phyloP scores from a whole-genome alignment of 2,888 invertebrate species.

The Agonopterix alstromeriana region DNA sequence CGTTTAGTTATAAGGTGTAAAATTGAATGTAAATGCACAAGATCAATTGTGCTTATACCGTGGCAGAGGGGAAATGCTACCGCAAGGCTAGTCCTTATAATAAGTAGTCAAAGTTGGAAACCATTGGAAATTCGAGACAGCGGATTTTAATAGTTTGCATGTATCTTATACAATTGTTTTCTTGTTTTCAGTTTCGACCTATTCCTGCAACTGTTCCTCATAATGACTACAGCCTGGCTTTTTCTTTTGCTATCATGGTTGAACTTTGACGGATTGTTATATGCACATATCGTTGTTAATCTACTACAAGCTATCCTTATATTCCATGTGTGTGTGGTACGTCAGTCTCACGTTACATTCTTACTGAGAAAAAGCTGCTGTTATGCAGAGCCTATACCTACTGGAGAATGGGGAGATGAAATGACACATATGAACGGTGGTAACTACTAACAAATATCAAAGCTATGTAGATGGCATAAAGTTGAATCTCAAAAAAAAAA shows the following conservation, averaged over 20 bases:
- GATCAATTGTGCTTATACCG: too few relatives aligned
- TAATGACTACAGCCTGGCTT: slow-evolving; percentile 87
- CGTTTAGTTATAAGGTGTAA: too few relatives aligned
- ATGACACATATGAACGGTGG: slow-evolving; percentile 91
- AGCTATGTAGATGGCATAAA: too few relatives aligned
- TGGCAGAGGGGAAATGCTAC: too few relatives aligned
- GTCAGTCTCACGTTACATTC: slow-evolving; percentile 88
- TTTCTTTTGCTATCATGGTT: slow-evolving; percentile 87
- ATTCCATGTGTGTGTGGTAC: slow-evolving; percentile 85
- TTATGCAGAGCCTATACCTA: slow-evolving; percentile 83
- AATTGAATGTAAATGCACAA: too few relatives aligned
- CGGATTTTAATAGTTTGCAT: neutral
- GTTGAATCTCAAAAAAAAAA: too few relatives aligned
- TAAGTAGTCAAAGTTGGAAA: too few relatives aligned
- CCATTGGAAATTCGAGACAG: neutral
- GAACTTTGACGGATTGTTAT: slow-evolving; percentile 82
- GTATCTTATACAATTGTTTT: slow-evolving; percentile 13
- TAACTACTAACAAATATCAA: slow-evolving; percentile 32
- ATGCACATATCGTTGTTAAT: slow-evolving; percentile 86
- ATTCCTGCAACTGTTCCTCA: slow-evolving; percentile 84
- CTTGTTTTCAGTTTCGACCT: slow-evolving; percentile 82
- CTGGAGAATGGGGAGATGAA: slow-evolving; percentile 92
- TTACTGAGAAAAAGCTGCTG: slow-evolving; percentile 88
- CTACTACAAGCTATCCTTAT: slow-evolving; percentile 85
- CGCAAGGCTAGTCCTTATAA: too few relatives aligned